Evolutionary conservation across 2,888 invertebrate species (phyloP).

Genomic region (Gnatocerus cornutus): DNA sequence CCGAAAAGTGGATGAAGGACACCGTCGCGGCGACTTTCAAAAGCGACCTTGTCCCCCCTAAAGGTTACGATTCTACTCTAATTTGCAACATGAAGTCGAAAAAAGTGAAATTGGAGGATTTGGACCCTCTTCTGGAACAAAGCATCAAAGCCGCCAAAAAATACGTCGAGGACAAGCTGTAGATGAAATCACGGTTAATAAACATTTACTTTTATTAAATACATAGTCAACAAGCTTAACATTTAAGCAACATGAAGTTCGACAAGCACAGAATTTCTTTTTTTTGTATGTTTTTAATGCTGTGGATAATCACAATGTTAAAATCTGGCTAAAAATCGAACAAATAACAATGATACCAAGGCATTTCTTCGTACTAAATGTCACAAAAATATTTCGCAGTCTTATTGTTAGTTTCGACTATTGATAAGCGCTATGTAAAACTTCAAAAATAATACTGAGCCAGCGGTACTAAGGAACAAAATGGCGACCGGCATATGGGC

Average conservation of each 20-base stretch:
- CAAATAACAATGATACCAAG: conserved; percentile 46
- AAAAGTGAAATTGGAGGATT: conserved; percentile 74
- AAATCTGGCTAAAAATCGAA: conserved; percentile 45
- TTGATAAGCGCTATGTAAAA: conserved; percentile 43
- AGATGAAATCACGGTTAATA: conserved; percentile 28
- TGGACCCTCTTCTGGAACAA: conserved; percentile 77
- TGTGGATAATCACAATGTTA: conserved; percentile 40
- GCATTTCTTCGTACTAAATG: conserved; percentile 44
- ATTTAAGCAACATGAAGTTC: conserved; percentile 61
- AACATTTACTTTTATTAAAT: conserved; percentile 58
- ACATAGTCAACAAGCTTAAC: conserved; percentile 65
- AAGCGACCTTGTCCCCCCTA: conserved; percentile 72
- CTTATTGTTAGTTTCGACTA: conserved; percentile 49
- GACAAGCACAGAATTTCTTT: conserved; percentile 51
- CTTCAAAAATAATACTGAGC: conserved; percentile 34
- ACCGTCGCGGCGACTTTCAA: conserved; percentile 76
- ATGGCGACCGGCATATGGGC: conserved; percentile 24
- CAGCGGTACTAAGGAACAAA: conserved; percentile 16
- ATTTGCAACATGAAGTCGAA: conserved; percentile 81
- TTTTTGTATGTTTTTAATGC: conserved; percentile 38
- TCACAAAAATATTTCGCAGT: conserved; percentile 53
- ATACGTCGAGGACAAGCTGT: conserved; percentile 70
- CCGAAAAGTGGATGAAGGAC: conserved; percentile 80
- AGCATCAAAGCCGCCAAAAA: conserved; percentile 76
- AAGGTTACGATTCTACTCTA: conserved; percentile 75